These are phyloP conservation scores for Himalopsyche japonica DNA, from an alignment of 2,888 invertebrate species.

Conservation along the genomic window DNA sequence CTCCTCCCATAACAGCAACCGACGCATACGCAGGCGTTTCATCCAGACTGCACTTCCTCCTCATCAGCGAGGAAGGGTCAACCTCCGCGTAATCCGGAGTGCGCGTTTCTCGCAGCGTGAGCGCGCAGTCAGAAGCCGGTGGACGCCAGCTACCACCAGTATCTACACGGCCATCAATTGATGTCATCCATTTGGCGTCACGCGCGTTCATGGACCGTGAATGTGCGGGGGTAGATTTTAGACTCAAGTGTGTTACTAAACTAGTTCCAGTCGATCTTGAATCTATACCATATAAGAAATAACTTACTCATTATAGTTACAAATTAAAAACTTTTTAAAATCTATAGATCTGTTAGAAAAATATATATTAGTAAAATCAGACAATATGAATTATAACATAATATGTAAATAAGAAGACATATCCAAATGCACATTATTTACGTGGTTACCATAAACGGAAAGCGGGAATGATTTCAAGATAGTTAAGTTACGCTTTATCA, in stretches of 20 bases:
- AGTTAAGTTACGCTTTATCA: no score
- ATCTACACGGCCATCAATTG: constrained; percentile 41
- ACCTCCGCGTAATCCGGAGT: constrained; percentile 72
- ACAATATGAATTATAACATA: no score
- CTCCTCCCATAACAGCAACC: constrained; percentile 74
- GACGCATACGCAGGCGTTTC: constrained; percentile 75
- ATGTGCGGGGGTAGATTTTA: constrained; percentile 59
- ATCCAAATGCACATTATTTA: no score
- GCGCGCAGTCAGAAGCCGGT: neutral
- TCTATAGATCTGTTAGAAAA: no score
- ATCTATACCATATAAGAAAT: no score
- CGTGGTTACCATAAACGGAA: no score
- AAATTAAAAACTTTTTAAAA: no score
- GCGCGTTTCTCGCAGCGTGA: constrained; percentile 39
- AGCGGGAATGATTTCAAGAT: no score
- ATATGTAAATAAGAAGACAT: no score
- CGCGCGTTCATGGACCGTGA: constrained; percentile 48
- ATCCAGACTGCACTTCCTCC: constrained; percentile 56
- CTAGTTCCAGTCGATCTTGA: constrained; percentile 51
- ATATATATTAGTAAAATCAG: no score
- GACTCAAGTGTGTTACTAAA: constrained; percentile 65
- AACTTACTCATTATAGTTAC: no score
- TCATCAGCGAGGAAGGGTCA: constrained; percentile 59
- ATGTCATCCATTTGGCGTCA: constrained; percentile 56
- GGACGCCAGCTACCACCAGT: neutral